These are phyloP conservation scores for Zeus faber DNA, from an alignment of 2,113 vertebrate genomes.

Conservation along the genomic window DNA sequence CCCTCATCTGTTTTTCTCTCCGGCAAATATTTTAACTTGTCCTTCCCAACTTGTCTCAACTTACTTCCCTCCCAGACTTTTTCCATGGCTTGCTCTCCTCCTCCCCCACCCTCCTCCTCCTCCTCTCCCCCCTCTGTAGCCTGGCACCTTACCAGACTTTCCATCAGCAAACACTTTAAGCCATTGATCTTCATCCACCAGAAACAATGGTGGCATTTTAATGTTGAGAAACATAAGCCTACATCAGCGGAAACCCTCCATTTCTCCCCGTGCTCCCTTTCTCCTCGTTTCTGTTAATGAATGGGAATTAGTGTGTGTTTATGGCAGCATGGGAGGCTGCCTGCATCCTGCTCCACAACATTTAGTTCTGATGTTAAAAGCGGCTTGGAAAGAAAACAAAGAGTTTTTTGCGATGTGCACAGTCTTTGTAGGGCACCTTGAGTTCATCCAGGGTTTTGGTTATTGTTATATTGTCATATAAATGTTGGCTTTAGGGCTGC, in stretches of 20 bases:
- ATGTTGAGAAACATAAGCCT: conserved; percentile 28
- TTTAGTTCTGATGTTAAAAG: no score
- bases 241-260: conserved; percentile 21
- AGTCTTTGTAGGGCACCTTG: no score
- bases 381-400: no score
- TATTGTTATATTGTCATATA: no score
- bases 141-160: conserved; percentile 34
- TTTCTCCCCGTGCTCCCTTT: conserved; percentile 3
- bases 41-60: conserved; percentile 3
- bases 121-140: conserved; percentile 21
- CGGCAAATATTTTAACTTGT: background rate
- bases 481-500: no score
- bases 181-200: conserved; percentile 38
- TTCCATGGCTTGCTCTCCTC: background rate
- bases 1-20: background rate
- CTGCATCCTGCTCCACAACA: no score
- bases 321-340: conserved; percentile 14
- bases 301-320: conserved; percentile 38
- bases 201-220: conserved; percentile 32
- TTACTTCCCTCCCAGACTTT: conserved; percentile 5
- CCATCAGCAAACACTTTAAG: conserved; percentile 37
- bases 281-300: conserved; percentile 40
- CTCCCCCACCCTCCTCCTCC: background rate
- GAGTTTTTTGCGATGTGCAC: no score
- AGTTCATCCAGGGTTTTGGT: no score